Evolutionary conservation across 2,113 vertebrate genomes (phyloP).

Genomic region (Ahaetulla prasina): DNA sequence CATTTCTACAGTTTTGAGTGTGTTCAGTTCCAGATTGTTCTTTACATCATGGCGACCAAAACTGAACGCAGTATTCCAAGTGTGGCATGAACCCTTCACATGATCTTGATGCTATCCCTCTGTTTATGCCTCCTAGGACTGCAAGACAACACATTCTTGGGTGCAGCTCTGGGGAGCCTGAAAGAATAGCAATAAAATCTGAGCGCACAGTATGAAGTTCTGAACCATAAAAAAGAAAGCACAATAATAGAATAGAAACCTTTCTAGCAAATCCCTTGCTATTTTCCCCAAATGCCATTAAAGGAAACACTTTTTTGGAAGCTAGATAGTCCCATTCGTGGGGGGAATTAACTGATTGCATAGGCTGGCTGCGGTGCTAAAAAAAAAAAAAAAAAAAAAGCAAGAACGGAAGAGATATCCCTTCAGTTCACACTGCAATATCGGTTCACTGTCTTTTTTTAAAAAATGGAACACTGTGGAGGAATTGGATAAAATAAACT

Average conservation of each 20-base stretch:
- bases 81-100: not conserved
- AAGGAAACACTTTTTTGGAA: not conserved
- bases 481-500: not conserved
- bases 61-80: too few relatives aligned
- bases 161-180: not conserved
- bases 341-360: not conserved
- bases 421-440: not conserved
- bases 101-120: not conserved
- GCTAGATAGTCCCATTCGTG: accelerated
- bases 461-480: not conserved
- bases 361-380: not conserved
- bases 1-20: too few relatives aligned
- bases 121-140: not conserved
- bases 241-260: not conserved
- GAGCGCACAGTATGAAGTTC: not conserved
- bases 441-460: not conserved
- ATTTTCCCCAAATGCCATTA: not conserved
- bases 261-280: not conserved
- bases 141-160: not conserved
- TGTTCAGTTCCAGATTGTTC: too few relatives aligned
- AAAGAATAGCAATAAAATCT: not conserved
- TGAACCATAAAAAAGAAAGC: not conserved
- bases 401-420: not conserved
- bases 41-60: too few relatives aligned
- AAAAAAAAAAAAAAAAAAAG: not conserved